Evolutionary conservation across 1,140 invertebrate species (phyloP).

Genomic region (Homalodisca vitripennis): DNA sequence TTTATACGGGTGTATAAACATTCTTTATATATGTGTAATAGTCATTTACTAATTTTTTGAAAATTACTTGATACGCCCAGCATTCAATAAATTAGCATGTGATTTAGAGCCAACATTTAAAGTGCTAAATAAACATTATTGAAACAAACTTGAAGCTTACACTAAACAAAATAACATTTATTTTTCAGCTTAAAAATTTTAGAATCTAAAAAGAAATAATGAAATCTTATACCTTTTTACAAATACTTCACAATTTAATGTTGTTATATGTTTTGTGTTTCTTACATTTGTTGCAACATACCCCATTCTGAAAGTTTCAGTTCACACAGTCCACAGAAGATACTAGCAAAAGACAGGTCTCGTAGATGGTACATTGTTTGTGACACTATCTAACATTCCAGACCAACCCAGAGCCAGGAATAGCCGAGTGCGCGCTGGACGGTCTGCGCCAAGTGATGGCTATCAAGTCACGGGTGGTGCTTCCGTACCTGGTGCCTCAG

Average conservation of each 20-base stretch:
- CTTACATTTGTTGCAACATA: not conserved
- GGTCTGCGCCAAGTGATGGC: constrained; percentile 96
- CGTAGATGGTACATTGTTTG: not conserved
- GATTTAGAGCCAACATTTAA: no score
- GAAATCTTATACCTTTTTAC: not conserved
- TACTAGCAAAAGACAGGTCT: not conserved
- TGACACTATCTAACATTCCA: constrained; percentile 38
- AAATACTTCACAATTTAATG: not conserved
- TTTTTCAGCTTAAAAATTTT: no score
- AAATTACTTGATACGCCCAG: no score
- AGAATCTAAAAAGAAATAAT: no score
- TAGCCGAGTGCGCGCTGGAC: constrained; percentile 86
- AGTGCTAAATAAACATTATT: no score
- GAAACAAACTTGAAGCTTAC: no score
- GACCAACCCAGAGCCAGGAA: constrained; percentile 69
- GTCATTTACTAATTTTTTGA: no score
- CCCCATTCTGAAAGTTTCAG: not conserved
- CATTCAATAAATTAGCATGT: no score
- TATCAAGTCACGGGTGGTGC: constrained; percentile 91
- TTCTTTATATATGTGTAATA: no score
- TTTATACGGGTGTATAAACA: no score
- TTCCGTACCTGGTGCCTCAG: constrained; percentile 95
- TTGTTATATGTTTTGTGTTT: not conserved
- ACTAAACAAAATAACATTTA: no score
- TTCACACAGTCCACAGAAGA: not conserved